Conservation (phyloP, 2,888 invertebrate species). For the Philaethria dido region DNA sequence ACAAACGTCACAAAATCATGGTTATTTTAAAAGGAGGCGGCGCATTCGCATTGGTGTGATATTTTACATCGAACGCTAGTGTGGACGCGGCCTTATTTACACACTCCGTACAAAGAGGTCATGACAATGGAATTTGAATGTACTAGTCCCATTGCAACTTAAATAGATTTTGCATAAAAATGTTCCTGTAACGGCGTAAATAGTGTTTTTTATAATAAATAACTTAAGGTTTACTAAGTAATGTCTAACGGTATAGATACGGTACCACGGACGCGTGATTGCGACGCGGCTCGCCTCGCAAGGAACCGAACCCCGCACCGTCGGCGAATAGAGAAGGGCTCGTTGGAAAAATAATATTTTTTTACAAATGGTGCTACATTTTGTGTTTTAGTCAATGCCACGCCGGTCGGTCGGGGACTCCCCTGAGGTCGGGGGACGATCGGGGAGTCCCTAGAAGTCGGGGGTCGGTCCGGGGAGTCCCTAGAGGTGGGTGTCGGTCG, state of each 20-base stretch:
- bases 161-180: conserved; percentile 76
- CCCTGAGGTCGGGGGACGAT: conserved; percentile 46
- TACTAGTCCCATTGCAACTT: conserved; percentile 83
- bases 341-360: conserved; percentile 70
- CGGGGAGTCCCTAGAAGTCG: conserved; percentile 33
- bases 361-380: conserved; percentile 82
- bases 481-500: conserved; percentile 41
- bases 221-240: conserved; percentile 69
- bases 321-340: conserved; percentile 47
- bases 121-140: conserved; percentile 63
- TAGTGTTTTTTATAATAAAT: conserved; percentile 70
- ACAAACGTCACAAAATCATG: conserved; percentile 66
- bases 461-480: conserved; percentile 16
- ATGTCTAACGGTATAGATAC: conserved; percentile 54
- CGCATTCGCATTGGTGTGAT: conserved; percentile 74
- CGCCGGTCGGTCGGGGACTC: conserved; percentile 47
- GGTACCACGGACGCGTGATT: conserved; percentile 44
- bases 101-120: conserved; percentile 57
- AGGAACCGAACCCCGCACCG: conserved; percentile 11
- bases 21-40: conserved; percentile 75
- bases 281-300: conserved; percentile 23
- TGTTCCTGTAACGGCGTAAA: conserved; percentile 82
- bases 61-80: conserved; percentile 75
- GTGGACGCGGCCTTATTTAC: conserved; percentile 76
- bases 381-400: conserved; percentile 73